These are phyloP conservation scores for Yponomeuta sedellus DNA, from an alignment of 2,888 invertebrate species.

Conservation along the genomic window DNA sequence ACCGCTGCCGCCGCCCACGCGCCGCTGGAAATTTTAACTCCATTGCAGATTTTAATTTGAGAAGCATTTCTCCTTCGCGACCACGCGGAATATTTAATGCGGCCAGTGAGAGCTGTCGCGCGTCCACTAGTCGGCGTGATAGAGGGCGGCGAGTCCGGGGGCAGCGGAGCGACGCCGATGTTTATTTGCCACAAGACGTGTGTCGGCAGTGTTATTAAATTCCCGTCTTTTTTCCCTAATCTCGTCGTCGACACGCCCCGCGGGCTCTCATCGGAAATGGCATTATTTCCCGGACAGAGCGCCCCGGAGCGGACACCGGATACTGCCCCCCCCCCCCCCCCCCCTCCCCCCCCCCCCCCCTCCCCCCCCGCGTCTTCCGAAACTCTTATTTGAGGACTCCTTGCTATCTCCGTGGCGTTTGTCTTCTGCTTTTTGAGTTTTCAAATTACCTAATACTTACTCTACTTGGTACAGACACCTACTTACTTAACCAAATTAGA, in stretches of 20 bases:
- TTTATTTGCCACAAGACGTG: constrained; percentile 46
- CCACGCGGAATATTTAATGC: constrained; percentile 11
- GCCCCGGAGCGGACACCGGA: constrained; percentile 46
- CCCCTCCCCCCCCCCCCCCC: constrained; percentile 46
- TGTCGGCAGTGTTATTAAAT: constrained; percentile 62
- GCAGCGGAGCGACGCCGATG: constrained; percentile 24
- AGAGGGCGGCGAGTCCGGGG: constrained; percentile 12
- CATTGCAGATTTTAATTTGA: constrained; percentile 14
- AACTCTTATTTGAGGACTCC: constrained; percentile 46
- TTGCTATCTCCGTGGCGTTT: constrained; percentile 43
- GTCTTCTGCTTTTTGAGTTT: constrained; percentile 34
- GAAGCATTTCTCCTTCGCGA: constrained; percentile 2
- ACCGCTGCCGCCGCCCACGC: constrained; percentile 25
- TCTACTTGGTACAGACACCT: too few relatives aligned
- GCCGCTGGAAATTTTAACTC: constrained; percentile 17
- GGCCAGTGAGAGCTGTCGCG: neutral
- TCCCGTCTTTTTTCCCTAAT: constrained; percentile 63
- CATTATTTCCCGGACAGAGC: constrained; percentile 55
- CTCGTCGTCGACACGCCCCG: constrained; percentile 57
- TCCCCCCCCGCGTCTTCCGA: constrained; percentile 36
- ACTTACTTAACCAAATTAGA: neutral
- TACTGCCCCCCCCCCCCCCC: constrained; percentile 52
- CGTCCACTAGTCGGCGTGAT: neutral
- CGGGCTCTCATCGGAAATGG: constrained; percentile 68
- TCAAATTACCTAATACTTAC: constrained; percentile 17